These are phyloP conservation scores for Frankliniella intonsa DNA, from an alignment of 2,888 invertebrate genomes.

Conservation along the genomic window DNA sequence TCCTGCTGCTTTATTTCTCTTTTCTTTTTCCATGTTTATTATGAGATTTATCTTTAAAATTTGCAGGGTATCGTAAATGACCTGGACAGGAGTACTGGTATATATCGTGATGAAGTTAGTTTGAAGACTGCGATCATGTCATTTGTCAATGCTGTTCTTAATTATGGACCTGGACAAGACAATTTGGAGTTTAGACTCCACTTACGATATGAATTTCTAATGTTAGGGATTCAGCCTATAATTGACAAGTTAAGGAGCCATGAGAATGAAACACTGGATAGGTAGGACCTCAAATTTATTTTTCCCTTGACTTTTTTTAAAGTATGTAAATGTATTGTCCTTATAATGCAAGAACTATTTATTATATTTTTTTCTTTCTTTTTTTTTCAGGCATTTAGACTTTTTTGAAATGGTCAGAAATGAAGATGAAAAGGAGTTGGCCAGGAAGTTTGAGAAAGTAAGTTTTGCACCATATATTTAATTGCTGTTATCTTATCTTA, in stretches of 20 bases:
- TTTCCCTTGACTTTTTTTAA: neutral
- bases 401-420: slow-evolving; percentile 97
- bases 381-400: slow-evolving; percentile 74
- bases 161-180: slow-evolving; percentile 94
- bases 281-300: slow-evolving; percentile 43
- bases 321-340: neutral
- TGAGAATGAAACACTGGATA: slow-evolving; percentile 89
- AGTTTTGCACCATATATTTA: slow-evolving; percentile 35
- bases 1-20: neutral
- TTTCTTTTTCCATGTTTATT: slow-evolving; percentile 4
- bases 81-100: slow-evolving; percentile 82
- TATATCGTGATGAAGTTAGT: slow-evolving; percentile 87
- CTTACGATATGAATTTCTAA: slow-evolving; percentile 89
- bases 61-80: slow-evolving; percentile 79
- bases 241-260: slow-evolving; percentile 88
- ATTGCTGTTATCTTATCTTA: neutral
- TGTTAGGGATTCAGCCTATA: slow-evolving; percentile 94
- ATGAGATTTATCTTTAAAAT: neutral
- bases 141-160: slow-evolving; percentile 92
- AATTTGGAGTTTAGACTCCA: slow-evolving; percentile 92
- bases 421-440: slow-evolving; percentile 92
- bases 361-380: neutral
- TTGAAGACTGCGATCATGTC: slow-evolving; percentile 97
- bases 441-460: slow-evolving; percentile 77
- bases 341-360: neutral